These are phyloP conservation scores for Neopipo cinnamomea DNA, from an alignment of 2,113 vertebrate genomes.

Conservation along the genomic window DNA sequence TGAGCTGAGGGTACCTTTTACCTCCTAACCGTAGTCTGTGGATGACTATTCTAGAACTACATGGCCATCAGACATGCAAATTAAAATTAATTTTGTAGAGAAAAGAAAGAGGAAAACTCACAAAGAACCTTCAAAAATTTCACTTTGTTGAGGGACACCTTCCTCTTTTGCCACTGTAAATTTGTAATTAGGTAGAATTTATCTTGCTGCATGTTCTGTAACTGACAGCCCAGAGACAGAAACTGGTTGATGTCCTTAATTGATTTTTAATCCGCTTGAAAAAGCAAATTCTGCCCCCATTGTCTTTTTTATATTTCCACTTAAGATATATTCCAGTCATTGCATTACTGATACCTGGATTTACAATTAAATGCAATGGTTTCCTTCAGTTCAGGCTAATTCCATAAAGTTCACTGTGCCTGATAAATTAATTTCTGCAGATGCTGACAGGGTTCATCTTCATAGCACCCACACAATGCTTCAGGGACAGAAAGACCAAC, in stretches of 20 bases:
- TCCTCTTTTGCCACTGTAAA: neutral
- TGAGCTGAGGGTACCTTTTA: neutral
- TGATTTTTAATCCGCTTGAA: too few species aligned
- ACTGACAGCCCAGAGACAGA: neutral
- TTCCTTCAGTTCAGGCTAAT: neutral
- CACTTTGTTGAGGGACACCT: neutral
- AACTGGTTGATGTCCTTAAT: neutral
- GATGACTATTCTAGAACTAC: neutral
- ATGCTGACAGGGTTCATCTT: neutral
- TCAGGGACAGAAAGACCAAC: neutral
- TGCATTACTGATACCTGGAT: neutral
- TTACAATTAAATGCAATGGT: neutral
- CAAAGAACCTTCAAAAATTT: neutral
- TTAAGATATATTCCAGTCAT: neutral
- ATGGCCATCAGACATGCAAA: neutral
- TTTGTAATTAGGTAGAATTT: neutral
- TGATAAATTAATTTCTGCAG: neutral
- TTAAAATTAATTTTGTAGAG: neutral
- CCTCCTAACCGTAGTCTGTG: neutral
- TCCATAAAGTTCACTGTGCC: neutral
- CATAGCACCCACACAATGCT: neutral
- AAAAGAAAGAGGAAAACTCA: neutral
- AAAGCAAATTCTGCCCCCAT: neutral
- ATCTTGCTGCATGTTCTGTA: neutral
- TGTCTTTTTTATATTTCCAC: neutral